Percentiles rank a stretch among this genome's conserved stretches.
phyloP scores from a whole-genome alignment of 1,140 invertebrate species.

The Drosophila persimilis region DNA sequence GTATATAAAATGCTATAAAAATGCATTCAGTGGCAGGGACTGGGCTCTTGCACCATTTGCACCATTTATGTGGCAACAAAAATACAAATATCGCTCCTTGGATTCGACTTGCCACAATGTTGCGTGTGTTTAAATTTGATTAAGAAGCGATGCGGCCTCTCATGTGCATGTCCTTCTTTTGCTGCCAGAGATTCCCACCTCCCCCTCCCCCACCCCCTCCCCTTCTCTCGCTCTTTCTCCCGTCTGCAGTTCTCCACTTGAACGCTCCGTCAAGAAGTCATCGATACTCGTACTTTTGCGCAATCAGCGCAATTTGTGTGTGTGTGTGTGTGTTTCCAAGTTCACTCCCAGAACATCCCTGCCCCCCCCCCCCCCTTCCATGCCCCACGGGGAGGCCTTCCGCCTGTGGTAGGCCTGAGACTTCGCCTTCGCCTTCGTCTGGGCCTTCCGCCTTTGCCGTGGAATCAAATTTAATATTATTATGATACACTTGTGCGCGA shows the following conservation, averaged over 20 bases:
- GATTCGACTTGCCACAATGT: constrained; percentile 58
- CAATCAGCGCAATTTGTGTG: constrained; percentile 77
- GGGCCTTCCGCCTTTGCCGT: constrained; percentile 49
- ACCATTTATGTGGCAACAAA: constrained; percentile 55
- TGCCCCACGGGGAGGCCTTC: too few species aligned
- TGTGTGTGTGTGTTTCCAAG: constrained; percentile 8
- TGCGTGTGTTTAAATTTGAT: constrained; percentile 69
- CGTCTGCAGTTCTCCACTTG: constrained; percentile 4
- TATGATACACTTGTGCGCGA: constrained; percentile 78
- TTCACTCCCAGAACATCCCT: too few species aligned
- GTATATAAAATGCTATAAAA: constrained; percentile 77
- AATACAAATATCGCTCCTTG: constrained; percentile 33
- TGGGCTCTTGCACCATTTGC: background rate
- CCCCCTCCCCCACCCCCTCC: too few species aligned
- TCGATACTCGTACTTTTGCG: constrained; percentile 72
- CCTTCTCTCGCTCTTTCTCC: background rate
- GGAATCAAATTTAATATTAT: constrained; percentile 82
- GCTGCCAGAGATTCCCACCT: too few species aligned
- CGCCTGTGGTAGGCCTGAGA: too few species aligned
- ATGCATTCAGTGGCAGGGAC: constrained; percentile 19
- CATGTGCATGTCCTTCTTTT: too few species aligned
- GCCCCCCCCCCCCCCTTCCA: too few species aligned
- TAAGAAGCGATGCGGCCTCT: constrained; percentile 30
- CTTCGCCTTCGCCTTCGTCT: too few species aligned
- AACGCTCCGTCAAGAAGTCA: constrained; percentile 66